Evolutionary conservation across 2,113 vertebrate species (phyloP).

Genomic region (Oreocharis arfaki): DNA sequence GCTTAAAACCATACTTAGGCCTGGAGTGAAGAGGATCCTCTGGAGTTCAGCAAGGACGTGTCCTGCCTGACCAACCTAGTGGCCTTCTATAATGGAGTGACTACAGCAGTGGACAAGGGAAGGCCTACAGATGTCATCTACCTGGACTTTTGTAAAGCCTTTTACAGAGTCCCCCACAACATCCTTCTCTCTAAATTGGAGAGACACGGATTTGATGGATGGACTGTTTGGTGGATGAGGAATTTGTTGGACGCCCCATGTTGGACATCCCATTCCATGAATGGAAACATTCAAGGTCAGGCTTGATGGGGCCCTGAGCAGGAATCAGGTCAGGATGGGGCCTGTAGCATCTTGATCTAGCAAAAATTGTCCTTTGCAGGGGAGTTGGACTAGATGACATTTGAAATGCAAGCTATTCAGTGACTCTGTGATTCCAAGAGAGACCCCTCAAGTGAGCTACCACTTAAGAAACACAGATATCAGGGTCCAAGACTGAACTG

Average conservation of each 20-base stretch:
- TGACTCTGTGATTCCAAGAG: not conserved
- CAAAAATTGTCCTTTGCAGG: not conserved
- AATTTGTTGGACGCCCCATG: not conserved
- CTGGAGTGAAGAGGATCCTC: not conserved
- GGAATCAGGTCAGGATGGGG: not conserved
- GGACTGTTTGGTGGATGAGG: not conserved
- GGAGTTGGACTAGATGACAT: not conserved
- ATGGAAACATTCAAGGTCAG: not conserved
- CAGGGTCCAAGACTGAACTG: not conserved
- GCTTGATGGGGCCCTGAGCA: not conserved
- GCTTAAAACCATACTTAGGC: not conserved
- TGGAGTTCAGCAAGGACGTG: not conserved
- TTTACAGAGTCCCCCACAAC: not conserved
- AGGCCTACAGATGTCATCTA: not conserved
- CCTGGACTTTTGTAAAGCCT: not conserved
- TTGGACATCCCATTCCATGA: not conserved
- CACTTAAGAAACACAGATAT: not conserved
- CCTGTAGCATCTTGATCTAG: not conserved
- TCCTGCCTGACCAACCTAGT: rapidly evolving
- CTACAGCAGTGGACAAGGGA: not conserved
- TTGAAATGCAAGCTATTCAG: not conserved
- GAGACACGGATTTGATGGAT: not conserved
- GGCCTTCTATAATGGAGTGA: not conserved
- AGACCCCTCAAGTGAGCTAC: not conserved
- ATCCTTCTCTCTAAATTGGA: not conserved